These are phyloP conservation scores for Escarpia spicata DNA, from an alignment of 2,888 invertebrate genomes.

Conservation along the genomic window DNA sequence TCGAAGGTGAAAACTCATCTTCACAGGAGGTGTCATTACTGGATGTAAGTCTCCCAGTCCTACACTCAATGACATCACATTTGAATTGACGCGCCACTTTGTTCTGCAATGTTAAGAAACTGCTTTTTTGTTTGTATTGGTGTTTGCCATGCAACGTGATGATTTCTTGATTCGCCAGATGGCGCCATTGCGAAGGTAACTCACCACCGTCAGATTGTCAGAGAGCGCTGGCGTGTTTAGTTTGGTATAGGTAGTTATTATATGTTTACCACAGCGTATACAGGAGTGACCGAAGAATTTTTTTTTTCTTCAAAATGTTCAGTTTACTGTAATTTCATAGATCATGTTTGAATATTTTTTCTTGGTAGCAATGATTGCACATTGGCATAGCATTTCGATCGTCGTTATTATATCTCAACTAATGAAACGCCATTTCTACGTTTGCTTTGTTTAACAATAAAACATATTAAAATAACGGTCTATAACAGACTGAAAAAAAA, in stretches of 20 bases:
- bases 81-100: conserved; percentile 18
- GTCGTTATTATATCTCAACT: too few species aligned
- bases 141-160: not conserved
- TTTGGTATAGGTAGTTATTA: not conserved
- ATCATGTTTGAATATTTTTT: too few species aligned
- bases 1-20: not conserved
- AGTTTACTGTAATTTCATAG: too few species aligned
- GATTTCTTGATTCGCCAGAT: not conserved
- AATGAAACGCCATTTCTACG: too few species aligned
- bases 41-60: not conserved
- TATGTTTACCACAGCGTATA: too few species aligned
- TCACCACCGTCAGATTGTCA: not conserved
- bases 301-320: too few species aligned
- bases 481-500: too few species aligned
- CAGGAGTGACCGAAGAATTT: too few species aligned
- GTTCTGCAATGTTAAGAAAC: conserved; percentile 7
- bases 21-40: not conserved
- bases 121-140: not conserved
- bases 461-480: too few species aligned
- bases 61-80: conserved; percentile 17
- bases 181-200: not conserved
- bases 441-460: too few species aligned
- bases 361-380: too few species aligned
- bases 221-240: not conserved
- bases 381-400: too few species aligned